Conservation (phyloP, 2,888 invertebrate genomes). For the Eupithecia subfuscata region DNA sequence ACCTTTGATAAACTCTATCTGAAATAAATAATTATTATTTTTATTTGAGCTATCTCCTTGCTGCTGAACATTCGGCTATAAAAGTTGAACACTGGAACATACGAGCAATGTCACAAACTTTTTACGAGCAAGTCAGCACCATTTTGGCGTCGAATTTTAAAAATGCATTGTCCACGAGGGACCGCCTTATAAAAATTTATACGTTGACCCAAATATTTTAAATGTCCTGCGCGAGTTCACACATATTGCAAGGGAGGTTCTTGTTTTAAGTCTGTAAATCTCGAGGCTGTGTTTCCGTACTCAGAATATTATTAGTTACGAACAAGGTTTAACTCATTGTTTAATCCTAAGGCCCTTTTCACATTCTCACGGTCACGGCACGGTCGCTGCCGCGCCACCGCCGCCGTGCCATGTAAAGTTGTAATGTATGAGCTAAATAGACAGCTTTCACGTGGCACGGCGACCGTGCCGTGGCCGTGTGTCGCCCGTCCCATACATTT, state of each 20-base stretch:
- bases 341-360: too few relatives aligned
- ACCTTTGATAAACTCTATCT: too few relatives aligned
- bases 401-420: too few relatives aligned
- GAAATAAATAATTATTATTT: background rate
- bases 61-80: conserved; percentile 2
- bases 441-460: too few relatives aligned
- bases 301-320: too few relatives aligned
- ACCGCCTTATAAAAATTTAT: conserved; percentile 53
- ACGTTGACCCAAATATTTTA: conserved; percentile 56
- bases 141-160: conserved; percentile 45
- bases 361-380: too few relatives aligned
- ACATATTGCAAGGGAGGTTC: background rate
- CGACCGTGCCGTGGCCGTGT: too few relatives aligned
- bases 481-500: too few relatives aligned
- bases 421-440: too few relatives aligned
- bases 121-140: conserved; percentile 41
- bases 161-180: conserved; percentile 48
- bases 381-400: too few relatives aligned
- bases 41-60: background rate
- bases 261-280: background rate
- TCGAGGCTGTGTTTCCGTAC: background rate
- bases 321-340: too few relatives aligned
- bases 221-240: conserved; percentile 40
- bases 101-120: conserved; percentile 28
- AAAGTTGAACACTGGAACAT: background rate